These are phyloP conservation scores for Drosophila ananassae DNA, from an alignment of 1,140 invertebrate species.

Conservation along the genomic window DNA sequence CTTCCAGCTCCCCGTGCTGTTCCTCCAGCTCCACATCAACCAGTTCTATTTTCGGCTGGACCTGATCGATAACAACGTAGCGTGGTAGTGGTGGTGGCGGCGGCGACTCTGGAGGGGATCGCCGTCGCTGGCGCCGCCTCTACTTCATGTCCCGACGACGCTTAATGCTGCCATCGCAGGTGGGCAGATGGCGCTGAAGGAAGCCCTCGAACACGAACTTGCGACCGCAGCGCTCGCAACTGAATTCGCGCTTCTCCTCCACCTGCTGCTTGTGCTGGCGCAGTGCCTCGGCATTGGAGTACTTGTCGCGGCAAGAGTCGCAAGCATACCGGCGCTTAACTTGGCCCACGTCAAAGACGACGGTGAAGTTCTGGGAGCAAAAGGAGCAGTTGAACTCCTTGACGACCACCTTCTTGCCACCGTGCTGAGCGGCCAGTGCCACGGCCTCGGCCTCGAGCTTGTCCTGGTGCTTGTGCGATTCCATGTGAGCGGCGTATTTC, in stretches of 20 bases:
- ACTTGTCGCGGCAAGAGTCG: slow-evolving; percentile 80
- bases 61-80: slow-evolving; percentile 53
- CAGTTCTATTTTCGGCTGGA: slow-evolving; percentile 43
- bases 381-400: slow-evolving; percentile 82
- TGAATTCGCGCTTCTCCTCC: slow-evolving; percentile 81
- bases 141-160: slow-evolving; percentile 80
- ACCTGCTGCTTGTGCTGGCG: slow-evolving; percentile 77
- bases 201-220: slow-evolving; percentile 83
- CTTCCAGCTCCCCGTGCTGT: background rate
- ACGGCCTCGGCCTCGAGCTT: slow-evolving; percentile 77
- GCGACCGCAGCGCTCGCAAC: slow-evolving; percentile 76
- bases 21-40: slow-evolving; percentile 17
- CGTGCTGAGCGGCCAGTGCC: slow-evolving; percentile 68
- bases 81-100: slow-evolving; percentile 39
- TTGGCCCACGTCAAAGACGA: slow-evolving; percentile 77
- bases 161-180: slow-evolving; percentile 82
- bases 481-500: slow-evolving; percentile 75
- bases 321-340: slow-evolving; percentile 82
- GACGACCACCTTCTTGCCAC: slow-evolving; percentile 78
- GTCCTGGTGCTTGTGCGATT: slow-evolving; percentile 78
- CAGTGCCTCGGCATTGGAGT: slow-evolving; percentile 77
- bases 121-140: slow-evolving; percentile 55
- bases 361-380: slow-evolving; percentile 74
- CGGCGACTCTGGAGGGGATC: slow-evolving; percentile 2
- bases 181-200: slow-evolving; percentile 76